Conservation (phyloP, 2,888 invertebrate species). For the Griposia aprilina region DNA sequence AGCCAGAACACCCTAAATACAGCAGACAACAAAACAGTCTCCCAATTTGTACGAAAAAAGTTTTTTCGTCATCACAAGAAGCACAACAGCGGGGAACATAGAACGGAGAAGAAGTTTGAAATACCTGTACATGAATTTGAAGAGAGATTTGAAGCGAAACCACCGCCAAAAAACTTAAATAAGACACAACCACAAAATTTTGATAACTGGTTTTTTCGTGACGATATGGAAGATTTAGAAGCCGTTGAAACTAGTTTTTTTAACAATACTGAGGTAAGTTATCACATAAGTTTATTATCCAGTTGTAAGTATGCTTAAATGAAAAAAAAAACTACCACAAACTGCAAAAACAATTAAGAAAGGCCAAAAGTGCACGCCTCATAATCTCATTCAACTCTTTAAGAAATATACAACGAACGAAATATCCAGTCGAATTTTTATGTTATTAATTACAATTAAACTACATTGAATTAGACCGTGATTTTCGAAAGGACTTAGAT, state of each 20-base stretch:
- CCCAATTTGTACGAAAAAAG: constrained; percentile 78
- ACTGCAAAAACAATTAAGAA: too few relatives aligned
- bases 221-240: constrained; percentile 84
- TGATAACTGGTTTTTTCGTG: constrained; percentile 86
- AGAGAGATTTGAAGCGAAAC: constrained; percentile 89
- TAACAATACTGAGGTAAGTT: constrained; percentile 78
- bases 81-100: constrained; percentile 73
- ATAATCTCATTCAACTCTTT: too few relatives aligned
- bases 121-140: constrained; percentile 92
- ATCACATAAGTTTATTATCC: too few relatives aligned
- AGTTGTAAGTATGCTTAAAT: too few relatives aligned
- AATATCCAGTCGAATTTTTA: too few relatives aligned
- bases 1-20: constrained; percentile 74
- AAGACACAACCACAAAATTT: constrained; percentile 75
- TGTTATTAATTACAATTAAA: too few relatives aligned
- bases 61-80: constrained; percentile 87
- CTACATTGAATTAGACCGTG: too few relatives aligned
- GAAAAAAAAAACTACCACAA: too few relatives aligned
- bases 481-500: too few relatives aligned
- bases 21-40: constrained; percentile 71
- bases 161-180: constrained; percentile 81
- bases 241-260: constrained; percentile 79
- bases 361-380: too few relatives aligned
- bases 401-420: too few relatives aligned
- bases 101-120: constrained; percentile 77